Evolutionary conservation across 2,113 vertebrate genomes (phyloP).

Genomic region (Pseudorectes ferrugineus): DNA sequence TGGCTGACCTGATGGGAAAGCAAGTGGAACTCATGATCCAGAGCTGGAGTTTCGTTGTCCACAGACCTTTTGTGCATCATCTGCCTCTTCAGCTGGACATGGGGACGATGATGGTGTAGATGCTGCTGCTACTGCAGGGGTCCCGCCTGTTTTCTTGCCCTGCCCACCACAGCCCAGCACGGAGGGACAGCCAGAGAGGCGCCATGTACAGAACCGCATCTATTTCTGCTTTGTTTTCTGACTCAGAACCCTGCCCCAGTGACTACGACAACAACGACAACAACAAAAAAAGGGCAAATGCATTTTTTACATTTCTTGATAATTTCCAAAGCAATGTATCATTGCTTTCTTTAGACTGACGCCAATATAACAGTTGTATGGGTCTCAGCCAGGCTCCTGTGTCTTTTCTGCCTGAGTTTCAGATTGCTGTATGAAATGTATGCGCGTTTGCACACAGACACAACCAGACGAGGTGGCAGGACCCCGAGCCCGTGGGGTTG

Average conservation of each 20-base stretch:
- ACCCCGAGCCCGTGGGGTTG: neutral
- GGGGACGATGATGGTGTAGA: slow-evolving; percentile 4
- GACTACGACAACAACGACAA: slow-evolving; percentile 33
- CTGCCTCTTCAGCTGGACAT: slow-evolving; percentile 11
- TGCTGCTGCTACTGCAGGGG: slow-evolving; percentile 61
- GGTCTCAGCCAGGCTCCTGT: slow-evolving; percentile 71
- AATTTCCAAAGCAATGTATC: slow-evolving; percentile 68
- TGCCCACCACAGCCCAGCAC: neutral
- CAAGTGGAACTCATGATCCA: slow-evolving; percentile 34
- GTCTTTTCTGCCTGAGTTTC: slow-evolving; percentile 70
- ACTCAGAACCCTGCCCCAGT: slow-evolving; percentile 47
- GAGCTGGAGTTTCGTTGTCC: slow-evolving; percentile 14
- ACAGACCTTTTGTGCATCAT: slow-evolving; percentile 22
- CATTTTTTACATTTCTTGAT: slow-evolving; percentile 73
- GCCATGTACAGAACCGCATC: slow-evolving; percentile 46
- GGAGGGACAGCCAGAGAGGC: slow-evolving; percentile 25
- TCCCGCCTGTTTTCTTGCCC: slow-evolving; percentile 1
- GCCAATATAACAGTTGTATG: slow-evolving; percentile 63
- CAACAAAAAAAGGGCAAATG: slow-evolving; percentile 69
- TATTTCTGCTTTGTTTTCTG: slow-evolving; percentile 60
- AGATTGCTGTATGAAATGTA: slow-evolving; percentile 36
- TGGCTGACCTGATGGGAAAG: slow-evolving; percentile 13
- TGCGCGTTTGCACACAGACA: slow-evolving; percentile 32
- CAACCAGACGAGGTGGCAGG: neutral
- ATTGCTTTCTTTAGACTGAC: slow-evolving; percentile 68